These are phyloP conservation scores for Carcina quercana DNA, from an alignment of 2,888 invertebrate species.

Conservation along the genomic window DNA sequence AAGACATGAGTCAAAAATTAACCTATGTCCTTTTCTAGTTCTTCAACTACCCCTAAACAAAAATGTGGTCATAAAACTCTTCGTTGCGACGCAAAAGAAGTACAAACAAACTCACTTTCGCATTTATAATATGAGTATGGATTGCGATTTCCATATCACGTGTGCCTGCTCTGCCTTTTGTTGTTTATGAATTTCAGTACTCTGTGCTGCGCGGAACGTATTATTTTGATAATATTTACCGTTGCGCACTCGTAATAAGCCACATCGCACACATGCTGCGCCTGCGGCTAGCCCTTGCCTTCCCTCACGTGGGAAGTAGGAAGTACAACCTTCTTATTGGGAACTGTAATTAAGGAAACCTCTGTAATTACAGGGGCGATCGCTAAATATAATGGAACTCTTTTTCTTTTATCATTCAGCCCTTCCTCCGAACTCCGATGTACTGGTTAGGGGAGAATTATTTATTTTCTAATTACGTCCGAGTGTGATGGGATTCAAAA, in stretches of 20 bases:
- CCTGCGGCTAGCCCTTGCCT: constrained; percentile 34
- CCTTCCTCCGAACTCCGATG: constrained; percentile 34
- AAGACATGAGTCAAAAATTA: too few species aligned
- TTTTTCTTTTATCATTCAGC: constrained; percentile 47
- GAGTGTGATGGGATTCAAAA: too few species aligned
- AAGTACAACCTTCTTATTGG: constrained; percentile 67
- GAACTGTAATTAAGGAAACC: constrained; percentile 66
- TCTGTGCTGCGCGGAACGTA: constrained; percentile 21
- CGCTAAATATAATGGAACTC: constrained; percentile 70
- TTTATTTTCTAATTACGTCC: constrained; percentile 7
- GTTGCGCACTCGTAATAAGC: constrained; percentile 58
- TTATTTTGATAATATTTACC: constrained; percentile 52
- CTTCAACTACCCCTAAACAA: too few species aligned
- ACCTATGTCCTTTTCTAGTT: too few species aligned
- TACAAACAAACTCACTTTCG: too few species aligned
- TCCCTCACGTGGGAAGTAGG: constrained; percentile 61
- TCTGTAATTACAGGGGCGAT: constrained; percentile 70
- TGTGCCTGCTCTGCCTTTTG: too few species aligned
- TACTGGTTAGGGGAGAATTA: constrained; percentile 18
- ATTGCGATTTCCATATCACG: too few species aligned
- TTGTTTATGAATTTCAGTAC: too few species aligned
- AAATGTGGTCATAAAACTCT: too few species aligned
- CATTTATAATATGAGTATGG: too few species aligned
- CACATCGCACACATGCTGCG: constrained; percentile 59
- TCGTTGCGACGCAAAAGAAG: too few species aligned